Percentiles rank a stretch among this genome's conserved stretches.
These are phyloP conservation scores for Lottia gigantea DNA, from an alignment of 2,888 invertebrate genomes.

Conservation along the genomic window DNA sequence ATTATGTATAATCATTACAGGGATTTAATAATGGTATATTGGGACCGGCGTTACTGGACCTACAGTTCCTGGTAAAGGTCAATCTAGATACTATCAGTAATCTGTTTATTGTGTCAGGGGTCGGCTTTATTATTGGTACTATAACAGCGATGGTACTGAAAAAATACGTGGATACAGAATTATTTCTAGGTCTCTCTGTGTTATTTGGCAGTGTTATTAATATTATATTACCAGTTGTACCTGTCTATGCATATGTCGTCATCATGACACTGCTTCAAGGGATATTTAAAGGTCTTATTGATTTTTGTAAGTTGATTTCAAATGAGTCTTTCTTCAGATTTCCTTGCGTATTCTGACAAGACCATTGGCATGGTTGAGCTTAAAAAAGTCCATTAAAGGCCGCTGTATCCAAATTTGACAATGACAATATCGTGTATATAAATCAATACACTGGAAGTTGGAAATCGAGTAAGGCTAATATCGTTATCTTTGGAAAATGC, in stretches of 20 bases:
- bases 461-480: no score
- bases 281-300: slow-evolving; percentile 30
- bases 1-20: slow-evolving; percentile 17
- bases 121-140: slow-evolving; percentile 27
- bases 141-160: slow-evolving; percentile 18
- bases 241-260: slow-evolving; percentile 20
- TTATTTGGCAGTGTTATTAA: slow-evolving; percentile 25
- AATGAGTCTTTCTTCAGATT: no score
- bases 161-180: slow-evolving; percentile 11
- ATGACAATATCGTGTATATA: no score
- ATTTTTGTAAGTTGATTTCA: slow-evolving; percentile 28
- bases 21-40: slow-evolving; percentile 35
- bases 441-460: no score
- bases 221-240: slow-evolving; percentile 23
- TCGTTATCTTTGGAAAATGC: no score
- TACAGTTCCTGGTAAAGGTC: slow-evolving; percentile 19
- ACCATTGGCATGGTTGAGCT: no score
- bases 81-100: slow-evolving; percentile 26
- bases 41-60: slow-evolving; percentile 32
- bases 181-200: slow-evolving; percentile 27
- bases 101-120: slow-evolving; percentile 29
- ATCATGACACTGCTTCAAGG: slow-evolving; percentile 27
- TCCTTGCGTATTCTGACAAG: no score
- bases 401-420: no score
- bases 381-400: no score